phyloP scores from a whole-genome alignment of 2,888 invertebrate genomes.

The Mythimna lalbum region DNA sequence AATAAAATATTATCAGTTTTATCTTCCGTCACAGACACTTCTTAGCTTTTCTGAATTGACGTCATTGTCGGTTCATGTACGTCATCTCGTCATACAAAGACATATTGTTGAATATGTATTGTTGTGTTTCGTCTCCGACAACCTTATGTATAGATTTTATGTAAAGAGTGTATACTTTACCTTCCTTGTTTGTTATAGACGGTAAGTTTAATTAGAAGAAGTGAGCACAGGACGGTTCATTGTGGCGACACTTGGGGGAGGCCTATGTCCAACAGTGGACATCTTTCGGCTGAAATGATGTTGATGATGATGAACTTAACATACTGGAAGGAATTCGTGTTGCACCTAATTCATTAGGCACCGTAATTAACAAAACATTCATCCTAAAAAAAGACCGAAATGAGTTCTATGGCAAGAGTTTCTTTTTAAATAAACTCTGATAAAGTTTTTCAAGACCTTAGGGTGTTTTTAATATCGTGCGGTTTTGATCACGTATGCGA shows the following conservation, averaged over 20 bases:
- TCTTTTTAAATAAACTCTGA: background rate
- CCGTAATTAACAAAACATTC: background rate
- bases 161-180: background rate
- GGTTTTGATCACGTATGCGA: too few species aligned
- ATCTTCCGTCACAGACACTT: background rate
- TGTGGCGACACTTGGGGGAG: too few species aligned
- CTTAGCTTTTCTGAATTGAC: slow-evolving; percentile 40
- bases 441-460: background rate
- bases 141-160: slow-evolving; percentile 10
- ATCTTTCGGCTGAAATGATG: too few species aligned
- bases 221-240: too few species aligned
- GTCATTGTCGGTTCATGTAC: slow-evolving; percentile 41
- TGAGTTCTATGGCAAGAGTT: too few species aligned
- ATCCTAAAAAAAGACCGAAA: background rate
- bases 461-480: too few species aligned
- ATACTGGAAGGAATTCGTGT: background rate
- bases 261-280: too few species aligned
- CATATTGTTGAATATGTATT: slow-evolving; percentile 15
- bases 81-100: slow-evolving; percentile 28
- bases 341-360: background rate
- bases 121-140: slow-evolving; percentile 9
- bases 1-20: slow-evolving; percentile 28
- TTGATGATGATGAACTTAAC: too few species aligned
- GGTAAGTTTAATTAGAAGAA: background rate
- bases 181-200: background rate